phyloP scores from a whole-genome alignment of 2,113 vertebrate species.

The Parus major region DNA sequence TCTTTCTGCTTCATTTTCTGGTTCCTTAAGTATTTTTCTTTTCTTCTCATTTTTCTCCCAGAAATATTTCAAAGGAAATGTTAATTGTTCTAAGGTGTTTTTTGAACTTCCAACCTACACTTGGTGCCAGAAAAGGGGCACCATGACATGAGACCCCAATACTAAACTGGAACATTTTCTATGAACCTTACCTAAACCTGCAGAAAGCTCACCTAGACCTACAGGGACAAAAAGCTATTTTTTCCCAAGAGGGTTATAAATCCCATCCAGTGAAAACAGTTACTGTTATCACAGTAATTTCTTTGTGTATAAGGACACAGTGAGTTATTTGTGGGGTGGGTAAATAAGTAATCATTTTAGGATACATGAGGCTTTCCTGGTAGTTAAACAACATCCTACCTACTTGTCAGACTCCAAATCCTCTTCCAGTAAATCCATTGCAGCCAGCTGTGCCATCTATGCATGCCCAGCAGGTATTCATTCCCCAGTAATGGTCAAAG shows the following conservation, averaged over 20 bases:
- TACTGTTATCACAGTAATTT: background rate
- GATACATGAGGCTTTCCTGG: background rate
- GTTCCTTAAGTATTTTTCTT: background rate
- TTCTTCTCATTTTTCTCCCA: fast-evolving
- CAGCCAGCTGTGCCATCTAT: background rate
- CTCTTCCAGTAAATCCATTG: background rate
- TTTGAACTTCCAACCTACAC: background rate
- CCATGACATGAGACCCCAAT: background rate
- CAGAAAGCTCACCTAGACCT: background rate
- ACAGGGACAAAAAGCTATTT: background rate
- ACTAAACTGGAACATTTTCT: background rate
- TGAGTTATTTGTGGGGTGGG: background rate
- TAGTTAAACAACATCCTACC: background rate
- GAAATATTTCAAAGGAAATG: background rate
- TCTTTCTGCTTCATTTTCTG: background rate
- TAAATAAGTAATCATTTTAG: background rate
- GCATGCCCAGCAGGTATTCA: background rate
- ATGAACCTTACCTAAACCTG: background rate
- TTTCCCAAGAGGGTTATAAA: background rate
- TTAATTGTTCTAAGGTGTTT: background rate
- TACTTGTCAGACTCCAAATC: background rate
- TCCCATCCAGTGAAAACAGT: background rate
- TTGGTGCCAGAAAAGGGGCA: background rate
- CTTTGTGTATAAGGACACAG: background rate
- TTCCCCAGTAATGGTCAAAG: background rate